Conservation (phyloP, 2,113 vertebrate genomes). For the Artemisiospiza belli region DNA sequence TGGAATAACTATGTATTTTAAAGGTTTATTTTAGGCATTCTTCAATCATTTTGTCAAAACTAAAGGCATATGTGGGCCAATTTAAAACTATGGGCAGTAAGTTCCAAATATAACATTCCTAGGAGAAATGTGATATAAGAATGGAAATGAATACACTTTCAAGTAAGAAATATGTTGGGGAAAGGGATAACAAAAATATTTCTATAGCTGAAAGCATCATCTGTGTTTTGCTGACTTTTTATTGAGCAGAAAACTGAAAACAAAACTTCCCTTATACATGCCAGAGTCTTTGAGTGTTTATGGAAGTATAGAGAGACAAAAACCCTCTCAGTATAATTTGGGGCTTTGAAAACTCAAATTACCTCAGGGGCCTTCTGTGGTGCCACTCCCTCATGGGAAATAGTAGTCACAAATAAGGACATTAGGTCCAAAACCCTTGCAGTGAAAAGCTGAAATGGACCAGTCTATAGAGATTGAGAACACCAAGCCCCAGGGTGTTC, state of each 20-base stretch:
- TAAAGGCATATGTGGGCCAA: not conserved
- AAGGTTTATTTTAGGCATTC: not conserved
- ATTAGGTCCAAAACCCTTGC: not conserved
- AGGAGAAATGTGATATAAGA: not conserved
- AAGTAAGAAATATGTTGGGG: not conserved
- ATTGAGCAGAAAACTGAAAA: not conserved
- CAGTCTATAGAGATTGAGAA: not conserved
- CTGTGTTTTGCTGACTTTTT: not conserved
- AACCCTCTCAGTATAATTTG: rapidly evolving
- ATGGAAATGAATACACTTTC: not conserved
- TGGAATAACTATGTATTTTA: not conserved
- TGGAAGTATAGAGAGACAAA: not conserved
- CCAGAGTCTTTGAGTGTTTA: not conserved
- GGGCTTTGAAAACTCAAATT: not conserved
- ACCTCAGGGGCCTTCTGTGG: not conserved
- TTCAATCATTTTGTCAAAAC: not conserved
- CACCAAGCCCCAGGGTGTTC: not conserved
- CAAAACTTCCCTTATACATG: not conserved
- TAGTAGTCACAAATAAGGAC: not conserved
- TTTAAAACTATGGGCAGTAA: not conserved
- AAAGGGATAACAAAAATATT: not conserved
- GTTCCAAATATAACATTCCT: not conserved
- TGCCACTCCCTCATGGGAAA: not conserved
- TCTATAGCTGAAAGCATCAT: not conserved
- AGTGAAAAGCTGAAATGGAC: not conserved